Evolutionary conservation across 2,888 invertebrate genomes (phyloP).

Genomic region (Pterostichus niger): DNA sequence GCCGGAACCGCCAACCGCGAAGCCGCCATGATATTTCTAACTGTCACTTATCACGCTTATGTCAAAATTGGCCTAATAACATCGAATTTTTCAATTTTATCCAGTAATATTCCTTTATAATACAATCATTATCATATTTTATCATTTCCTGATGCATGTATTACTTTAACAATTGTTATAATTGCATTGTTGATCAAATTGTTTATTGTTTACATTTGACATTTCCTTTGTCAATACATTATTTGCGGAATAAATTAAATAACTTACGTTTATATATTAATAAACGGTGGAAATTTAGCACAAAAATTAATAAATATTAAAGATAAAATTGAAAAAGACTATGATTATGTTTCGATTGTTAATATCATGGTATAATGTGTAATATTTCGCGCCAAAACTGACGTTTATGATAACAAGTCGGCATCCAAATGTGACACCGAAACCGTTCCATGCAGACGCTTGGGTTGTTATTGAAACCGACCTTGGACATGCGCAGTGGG

Average conservation of each 20-base stretch:
- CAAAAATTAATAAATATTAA: not conserved
- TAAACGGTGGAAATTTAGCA: not conserved
- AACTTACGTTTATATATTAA: not conserved
- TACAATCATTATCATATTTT: not conserved
- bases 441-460: not conserved
- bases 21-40: slow-evolving; percentile 64
- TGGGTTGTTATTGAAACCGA: slow-evolving; percentile 25
- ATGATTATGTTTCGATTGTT: too few relatives aligned
- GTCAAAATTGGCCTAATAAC: slow-evolving; percentile 35
- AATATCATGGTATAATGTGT: not conserved
- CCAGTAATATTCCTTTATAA: not conserved
- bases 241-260: not conserved
- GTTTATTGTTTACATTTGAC: slow-evolving; percentile 50
- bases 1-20: slow-evolving; percentile 66
- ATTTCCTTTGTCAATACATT: not conserved
- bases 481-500: slow-evolving; percentile 64
- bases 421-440: not conserved
- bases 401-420: not conserved
- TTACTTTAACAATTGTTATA: not conserved
- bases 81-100: slow-evolving; percentile 1
- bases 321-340: not conserved
- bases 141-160: not conserved
- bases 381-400: slow-evolving; percentile 16
- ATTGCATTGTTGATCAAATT: slow-evolving; percentile 35
- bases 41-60: slow-evolving; percentile 64